phyloP scores from a whole-genome alignment of 1,140 invertebrate species.

The Ganaspis sp. region DNA sequence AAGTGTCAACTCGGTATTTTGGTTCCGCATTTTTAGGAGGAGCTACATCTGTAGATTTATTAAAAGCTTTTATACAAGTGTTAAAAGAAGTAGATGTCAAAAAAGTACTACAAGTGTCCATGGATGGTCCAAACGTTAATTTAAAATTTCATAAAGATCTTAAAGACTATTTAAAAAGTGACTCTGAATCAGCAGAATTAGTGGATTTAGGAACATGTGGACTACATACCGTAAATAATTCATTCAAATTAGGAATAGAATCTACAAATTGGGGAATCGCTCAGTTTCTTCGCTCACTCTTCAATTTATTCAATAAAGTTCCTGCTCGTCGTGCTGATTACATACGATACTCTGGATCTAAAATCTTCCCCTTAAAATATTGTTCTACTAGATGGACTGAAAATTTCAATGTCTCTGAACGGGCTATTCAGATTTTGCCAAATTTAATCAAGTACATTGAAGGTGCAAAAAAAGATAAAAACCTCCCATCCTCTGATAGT shows the following conservation, averaged over 20 bases:
- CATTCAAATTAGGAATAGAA: conserved; percentile 40
- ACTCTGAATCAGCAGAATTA: neutral
- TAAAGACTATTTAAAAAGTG: neutral
- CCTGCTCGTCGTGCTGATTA: conserved; percentile 35
- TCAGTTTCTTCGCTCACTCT: conserved; percentile 35
- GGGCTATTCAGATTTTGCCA: conserved; percentile 37
- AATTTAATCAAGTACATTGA: conserved; percentile 32
- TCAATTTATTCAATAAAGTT: conserved; percentile 38
- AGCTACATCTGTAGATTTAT: conserved; percentile 34
- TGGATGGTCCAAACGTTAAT: conserved; percentile 46
- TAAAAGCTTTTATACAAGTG: conserved; percentile 12
- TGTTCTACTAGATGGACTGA: conserved; percentile 42
- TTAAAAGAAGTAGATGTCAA: conserved; percentile 7
- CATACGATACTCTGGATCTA: conserved; percentile 33
- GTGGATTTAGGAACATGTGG: conserved; percentile 43
- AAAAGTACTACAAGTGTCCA: conserved; percentile 40
- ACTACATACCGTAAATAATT: conserved; percentile 39
- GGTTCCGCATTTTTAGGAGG: conserved; percentile 37
- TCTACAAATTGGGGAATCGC: conserved; percentile 33
- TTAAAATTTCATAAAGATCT: conserved; percentile 36
- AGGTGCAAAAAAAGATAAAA: conserved; percentile 29
- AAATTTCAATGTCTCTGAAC: conserved; percentile 36
- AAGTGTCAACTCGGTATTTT: conserved; percentile 34
- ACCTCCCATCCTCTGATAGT: conserved; percentile 6
- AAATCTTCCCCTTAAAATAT: conserved; percentile 42